A percentile compares a stretch with the other conserved stretches of the same genome.
phyloP scores from a whole-genome alignment of 37 sponge, comb jelly and placozoan species.

The Hormiphora californensis region DNA sequence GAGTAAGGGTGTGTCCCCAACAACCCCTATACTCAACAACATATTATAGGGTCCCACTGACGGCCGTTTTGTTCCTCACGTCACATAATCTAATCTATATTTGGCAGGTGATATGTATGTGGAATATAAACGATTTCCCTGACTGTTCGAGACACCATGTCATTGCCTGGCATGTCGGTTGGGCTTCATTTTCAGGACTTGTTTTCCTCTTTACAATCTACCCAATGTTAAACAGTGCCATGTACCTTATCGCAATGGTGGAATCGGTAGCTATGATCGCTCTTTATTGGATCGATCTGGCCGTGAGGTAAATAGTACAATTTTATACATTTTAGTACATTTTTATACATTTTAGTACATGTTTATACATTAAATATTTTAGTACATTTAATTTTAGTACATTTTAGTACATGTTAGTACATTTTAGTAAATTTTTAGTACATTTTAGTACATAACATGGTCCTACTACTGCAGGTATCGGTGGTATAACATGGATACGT shows the following conservation, averaged over 20 bases:
- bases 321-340: background rate
- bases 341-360: background rate
- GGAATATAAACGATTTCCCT: constrained; percentile 51
- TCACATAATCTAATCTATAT: too few species aligned
- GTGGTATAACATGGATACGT: too few species aligned
- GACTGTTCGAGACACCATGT: constrained; percentile 46
- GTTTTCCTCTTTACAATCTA: constrained; percentile 39
- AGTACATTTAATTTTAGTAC: too few species aligned
- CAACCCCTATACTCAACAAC: too few species aligned
- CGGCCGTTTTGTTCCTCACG: too few species aligned
- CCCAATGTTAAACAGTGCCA: constrained; percentile 35
- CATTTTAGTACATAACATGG: too few species aligned
- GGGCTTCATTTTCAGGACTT: constrained; percentile 1
- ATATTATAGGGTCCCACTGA: too few species aligned
- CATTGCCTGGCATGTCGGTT: constrained; percentile 17
- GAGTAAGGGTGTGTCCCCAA: too few species aligned
- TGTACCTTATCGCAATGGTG: constrained; percentile 42
- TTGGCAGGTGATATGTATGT: constrained; percentile 33
- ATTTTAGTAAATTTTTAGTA: too few species aligned
- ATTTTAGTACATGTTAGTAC: too few species aligned
- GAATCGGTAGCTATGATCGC: constrained; percentile 15
- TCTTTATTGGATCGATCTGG: constrained; percentile 7
- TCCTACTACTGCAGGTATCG: too few species aligned
- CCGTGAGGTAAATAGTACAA: background rate
- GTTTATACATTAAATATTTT: background rate